phyloP scores from a whole-genome alignment of 1,140 invertebrate genomes.

The Eumaeus atala region DNA sequence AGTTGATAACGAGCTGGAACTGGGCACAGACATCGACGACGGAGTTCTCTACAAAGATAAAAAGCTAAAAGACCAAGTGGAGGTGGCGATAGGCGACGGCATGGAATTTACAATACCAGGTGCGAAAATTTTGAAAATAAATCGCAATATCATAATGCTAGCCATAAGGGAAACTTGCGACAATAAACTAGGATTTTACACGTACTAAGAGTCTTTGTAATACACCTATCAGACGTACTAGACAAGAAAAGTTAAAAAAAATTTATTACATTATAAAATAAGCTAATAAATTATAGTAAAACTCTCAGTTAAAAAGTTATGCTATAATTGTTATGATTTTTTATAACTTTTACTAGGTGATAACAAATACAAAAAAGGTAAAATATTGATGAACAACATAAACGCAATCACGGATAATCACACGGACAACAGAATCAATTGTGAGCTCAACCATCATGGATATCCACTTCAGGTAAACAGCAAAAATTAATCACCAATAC shows the following conservation, averaged over 20 bases:
- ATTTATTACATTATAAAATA: no score
- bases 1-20: conserved; percentile 77
- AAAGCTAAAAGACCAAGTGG: conserved; percentile 90
- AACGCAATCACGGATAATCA: conserved; percentile 81
- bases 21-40: conserved; percentile 85
- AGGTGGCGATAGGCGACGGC: conserved; percentile 91
- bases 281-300: no score
- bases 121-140: conserved; percentile 39
- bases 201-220: no score
- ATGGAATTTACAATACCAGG: conserved; percentile 94
- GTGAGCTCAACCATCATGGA: conserved; percentile 82
- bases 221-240: no score
- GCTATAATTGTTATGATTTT: no score
- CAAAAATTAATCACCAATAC: no score
- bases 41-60: conserved; percentile 89
- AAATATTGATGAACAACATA: conserved; percentile 82
- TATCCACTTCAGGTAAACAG: conserved; percentile 73
- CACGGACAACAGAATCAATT: conserved; percentile 83
- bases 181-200: no score
- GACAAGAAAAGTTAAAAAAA: no score
- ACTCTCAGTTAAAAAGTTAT: background rate
- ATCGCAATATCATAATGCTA: conserved; percentile 3
- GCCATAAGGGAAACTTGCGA: no score
- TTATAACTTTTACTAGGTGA: conserved; percentile 73
- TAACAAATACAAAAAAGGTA: conserved; percentile 83